Evolutionary conservation across 2,113 vertebrate species (phyloP).

Genomic region (Salvelinus fontinalis): DNA sequence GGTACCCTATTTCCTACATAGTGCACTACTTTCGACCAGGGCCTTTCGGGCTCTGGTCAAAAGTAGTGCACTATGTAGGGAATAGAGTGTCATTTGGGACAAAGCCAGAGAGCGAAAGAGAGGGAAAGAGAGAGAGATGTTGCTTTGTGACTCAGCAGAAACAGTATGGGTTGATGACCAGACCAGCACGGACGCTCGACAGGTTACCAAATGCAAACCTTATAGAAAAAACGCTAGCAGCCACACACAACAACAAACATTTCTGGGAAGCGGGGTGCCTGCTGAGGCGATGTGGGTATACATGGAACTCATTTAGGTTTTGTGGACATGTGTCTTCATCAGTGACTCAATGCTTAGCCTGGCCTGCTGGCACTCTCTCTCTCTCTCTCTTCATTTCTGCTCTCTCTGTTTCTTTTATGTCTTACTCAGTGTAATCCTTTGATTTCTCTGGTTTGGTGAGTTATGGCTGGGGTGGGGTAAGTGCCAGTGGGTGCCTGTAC

Average conservation of each 20-base stretch:
- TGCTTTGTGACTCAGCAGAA: not conserved
- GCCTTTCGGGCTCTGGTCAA: too few relatives aligned
- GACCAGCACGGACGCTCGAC: too few relatives aligned
- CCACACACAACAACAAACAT: not conserved
- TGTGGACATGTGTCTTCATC: not conserved
- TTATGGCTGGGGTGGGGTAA: not conserved
- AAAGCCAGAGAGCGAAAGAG: not conserved
- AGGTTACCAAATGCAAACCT: not conserved
- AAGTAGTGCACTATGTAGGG: too few relatives aligned
- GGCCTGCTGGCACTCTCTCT: too few relatives aligned
- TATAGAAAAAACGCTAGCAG: not conserved
- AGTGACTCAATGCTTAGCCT: not conserved
- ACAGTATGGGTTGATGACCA: conserved; percentile 2
- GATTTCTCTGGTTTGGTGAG: too few relatives aligned
- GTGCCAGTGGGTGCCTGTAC: too few relatives aligned
- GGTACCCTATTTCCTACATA: too few relatives aligned
- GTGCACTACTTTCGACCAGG: too few relatives aligned
- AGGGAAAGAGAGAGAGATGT: not conserved
- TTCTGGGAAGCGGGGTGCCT: not conserved
- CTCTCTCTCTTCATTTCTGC: too few relatives aligned
- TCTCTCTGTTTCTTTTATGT: not conserved
- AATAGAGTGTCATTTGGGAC: not conserved
- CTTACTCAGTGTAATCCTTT: too few relatives aligned
- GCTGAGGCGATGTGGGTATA: not conserved
- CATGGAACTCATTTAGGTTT: conserved; percentile 8